phyloP scores from a whole-genome alignment of 2,113 vertebrate species.

The Triplophysa dalaica region DNA sequence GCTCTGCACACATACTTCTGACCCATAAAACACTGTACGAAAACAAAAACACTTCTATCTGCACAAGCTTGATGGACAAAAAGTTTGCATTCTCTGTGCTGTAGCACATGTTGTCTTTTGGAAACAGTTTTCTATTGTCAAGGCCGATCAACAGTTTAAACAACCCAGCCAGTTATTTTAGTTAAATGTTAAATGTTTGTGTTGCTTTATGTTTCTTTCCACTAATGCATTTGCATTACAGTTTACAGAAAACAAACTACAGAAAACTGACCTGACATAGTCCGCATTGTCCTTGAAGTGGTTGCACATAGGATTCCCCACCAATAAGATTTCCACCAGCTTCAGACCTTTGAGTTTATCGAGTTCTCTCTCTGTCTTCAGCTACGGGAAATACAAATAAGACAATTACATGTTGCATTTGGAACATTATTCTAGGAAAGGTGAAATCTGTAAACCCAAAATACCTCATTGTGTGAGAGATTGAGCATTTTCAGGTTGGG shows the following conservation, averaged over 20 bases:
- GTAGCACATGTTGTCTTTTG: no score
- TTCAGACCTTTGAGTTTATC: slow-evolving; percentile 77
- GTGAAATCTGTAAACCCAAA: background rate
- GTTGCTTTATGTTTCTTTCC: no score
- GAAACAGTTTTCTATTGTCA: no score
- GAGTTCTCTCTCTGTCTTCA: slow-evolving; percentile 75
- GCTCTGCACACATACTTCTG: background rate
- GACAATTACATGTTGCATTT: background rate
- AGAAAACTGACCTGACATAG: slow-evolving; percentile 77
- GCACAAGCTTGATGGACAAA: no score
- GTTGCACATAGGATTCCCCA: slow-evolving; percentile 71
- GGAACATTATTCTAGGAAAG: background rate
- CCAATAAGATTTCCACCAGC: slow-evolving; percentile 76
- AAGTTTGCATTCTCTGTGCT: no score
- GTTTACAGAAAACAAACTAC: background rate
- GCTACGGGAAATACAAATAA: slow-evolving; percentile 52
- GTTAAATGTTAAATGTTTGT: no score
- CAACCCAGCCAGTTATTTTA: no score
- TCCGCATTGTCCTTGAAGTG: slow-evolving; percentile 71
- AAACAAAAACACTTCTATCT: background rate
- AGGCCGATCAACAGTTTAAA: no score
- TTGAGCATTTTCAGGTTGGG: slow-evolving; percentile 76
- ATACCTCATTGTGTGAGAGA: slow-evolving; percentile 75
- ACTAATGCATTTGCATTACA: background rate
- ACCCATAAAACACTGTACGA: background rate